Conservation (phyloP, 2,113 vertebrate species). For the Micromys minutus region DNA sequence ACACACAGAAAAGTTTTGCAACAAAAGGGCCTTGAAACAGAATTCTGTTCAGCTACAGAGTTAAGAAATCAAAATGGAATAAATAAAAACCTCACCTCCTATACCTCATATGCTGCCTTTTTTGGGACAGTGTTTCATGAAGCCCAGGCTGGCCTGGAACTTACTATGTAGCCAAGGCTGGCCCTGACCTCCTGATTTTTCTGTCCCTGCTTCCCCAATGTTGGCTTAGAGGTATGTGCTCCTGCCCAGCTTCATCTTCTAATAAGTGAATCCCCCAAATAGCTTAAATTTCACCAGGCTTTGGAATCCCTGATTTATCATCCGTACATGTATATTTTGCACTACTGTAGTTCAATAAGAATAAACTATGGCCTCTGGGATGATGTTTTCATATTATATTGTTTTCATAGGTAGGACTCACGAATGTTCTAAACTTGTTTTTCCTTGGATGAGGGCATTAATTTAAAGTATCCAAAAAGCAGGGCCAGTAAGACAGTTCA, state of each 20-base stretch:
- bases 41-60: not conserved
- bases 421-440: conserved; percentile 50
- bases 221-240: not conserved
- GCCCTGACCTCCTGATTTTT: not conserved
- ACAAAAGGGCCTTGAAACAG: not conserved
- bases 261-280: not conserved
- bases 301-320: conserved; percentile 20
- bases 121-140: not conserved
- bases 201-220: not conserved
- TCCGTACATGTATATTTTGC: conserved; percentile 37
- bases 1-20: not conserved
- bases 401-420: conserved; percentile 13
- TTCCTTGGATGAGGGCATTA: conserved; percentile 26
- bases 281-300: conserved; percentile 46
- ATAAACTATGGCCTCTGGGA: not conserved
- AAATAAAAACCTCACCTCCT: not conserved
- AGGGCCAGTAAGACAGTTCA: not conserved
- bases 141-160: not conserved
- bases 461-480: conserved; percentile 33
- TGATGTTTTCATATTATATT: not conserved
- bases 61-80: not conserved
- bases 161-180: not conserved
- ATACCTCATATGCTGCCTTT: not conserved
- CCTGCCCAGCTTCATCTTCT: not conserved
- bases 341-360: conserved; percentile 43